Evolutionary conservation across 1,140 invertebrate genomes (phyloP).

Genomic region (Homarus americanus): DNA sequence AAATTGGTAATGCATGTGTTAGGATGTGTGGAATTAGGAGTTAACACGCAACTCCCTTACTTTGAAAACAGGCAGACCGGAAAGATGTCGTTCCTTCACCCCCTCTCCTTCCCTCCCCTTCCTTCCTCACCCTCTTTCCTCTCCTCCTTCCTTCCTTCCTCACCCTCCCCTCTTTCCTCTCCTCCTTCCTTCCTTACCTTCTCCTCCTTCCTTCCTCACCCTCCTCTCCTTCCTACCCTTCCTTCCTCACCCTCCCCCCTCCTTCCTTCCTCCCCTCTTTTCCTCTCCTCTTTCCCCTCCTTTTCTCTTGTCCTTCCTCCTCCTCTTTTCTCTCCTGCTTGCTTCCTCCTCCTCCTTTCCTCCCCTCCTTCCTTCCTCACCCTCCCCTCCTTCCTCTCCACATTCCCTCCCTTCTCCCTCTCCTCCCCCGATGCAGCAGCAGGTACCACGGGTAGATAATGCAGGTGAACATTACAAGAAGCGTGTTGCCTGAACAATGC

Average conservation of each 20-base stretch:
- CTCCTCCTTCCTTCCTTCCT: too few species aligned
- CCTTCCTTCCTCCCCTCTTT: too few species aligned
- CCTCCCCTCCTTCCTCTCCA: background rate
- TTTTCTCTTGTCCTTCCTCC: too few species aligned
- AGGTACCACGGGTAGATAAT: constrained; percentile 34
- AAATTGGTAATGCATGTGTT: background rate
- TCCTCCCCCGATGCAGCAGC: constrained; percentile 8
- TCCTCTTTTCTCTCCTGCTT: too few species aligned
- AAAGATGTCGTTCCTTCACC: constrained; percentile 4
- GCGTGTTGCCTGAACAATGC: constrained; percentile 37
- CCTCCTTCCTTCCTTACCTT: too few species aligned
- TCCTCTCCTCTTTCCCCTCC: too few species aligned
- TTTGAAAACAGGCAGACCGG: background rate
- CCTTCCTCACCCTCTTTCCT: too few species aligned
- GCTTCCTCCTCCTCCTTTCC: too few species aligned
- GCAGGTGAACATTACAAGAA: constrained; percentile 36
- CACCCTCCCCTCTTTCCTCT: too few species aligned
- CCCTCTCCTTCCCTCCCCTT: background rate
- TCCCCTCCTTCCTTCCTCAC: too few species aligned
- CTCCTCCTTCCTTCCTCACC: too few species aligned
- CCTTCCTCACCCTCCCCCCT: background rate
- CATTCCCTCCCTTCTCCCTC: background rate
- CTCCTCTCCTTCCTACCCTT: background rate
- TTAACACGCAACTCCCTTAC: constrained; percentile 2
- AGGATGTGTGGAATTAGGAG: background rate